A percentile compares a stretch with the other conserved stretches of the same genome.
phyloP scores from a whole-genome alignment of 2,797 vertebrate species.

The Neopelma chrysocephalum region DNA sequence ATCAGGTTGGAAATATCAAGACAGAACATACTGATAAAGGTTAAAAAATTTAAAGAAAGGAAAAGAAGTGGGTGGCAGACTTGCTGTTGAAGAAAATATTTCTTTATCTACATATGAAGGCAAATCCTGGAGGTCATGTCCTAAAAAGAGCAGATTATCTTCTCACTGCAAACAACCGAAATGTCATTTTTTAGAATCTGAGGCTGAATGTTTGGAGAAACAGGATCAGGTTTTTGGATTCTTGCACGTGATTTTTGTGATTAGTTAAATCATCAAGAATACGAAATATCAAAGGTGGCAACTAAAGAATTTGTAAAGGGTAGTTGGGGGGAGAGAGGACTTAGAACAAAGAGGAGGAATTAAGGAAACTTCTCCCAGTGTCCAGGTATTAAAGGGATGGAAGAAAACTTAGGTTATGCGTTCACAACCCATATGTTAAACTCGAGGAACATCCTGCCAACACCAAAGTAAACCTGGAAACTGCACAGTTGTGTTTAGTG shows the following conservation, averaged over 20 bases:
- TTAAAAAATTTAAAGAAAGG: neutral
- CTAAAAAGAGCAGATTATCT: neutral
- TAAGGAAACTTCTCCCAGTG: neutral
- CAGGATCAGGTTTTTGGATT: neutral
- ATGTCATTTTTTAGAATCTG: neutral
- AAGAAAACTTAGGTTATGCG: neutral
- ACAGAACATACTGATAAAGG: neutral
- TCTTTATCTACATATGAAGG: neutral
- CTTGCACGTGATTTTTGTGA: neutral
- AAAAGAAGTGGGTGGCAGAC: neutral
- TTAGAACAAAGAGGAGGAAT: neutral
- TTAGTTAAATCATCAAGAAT: neutral
- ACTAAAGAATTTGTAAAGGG: neutral
- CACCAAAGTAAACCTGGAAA: neutral
- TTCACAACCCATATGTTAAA: neutral
- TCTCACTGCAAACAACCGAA: neutral
- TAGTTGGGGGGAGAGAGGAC: neutral
- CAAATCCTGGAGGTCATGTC: neutral
- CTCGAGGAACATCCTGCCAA: neutral
- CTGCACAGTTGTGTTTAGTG: neutral
- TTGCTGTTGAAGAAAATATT: neutral
- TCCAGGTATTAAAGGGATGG: neutral
- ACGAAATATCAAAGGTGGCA: neutral
- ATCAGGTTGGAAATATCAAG: neutral
- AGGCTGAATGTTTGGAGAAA: neutral